Conservation (phyloP, 2,797 vertebrate species). For the Enteromius paludinosus region DNA sequence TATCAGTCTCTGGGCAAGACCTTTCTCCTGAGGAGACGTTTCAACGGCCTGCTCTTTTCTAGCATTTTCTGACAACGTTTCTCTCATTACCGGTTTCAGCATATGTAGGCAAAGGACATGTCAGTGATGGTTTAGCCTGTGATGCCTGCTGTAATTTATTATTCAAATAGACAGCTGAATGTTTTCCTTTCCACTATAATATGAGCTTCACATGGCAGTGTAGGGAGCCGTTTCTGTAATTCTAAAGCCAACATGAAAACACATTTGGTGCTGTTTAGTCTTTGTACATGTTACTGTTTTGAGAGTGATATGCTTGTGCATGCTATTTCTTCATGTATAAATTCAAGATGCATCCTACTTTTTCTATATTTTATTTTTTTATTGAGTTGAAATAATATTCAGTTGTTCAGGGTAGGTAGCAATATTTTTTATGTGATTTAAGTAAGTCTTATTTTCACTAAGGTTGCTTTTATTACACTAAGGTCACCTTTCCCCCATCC, state of each 20-base stretch:
- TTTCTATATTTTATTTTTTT: not conserved
- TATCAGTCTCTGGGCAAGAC: constrained; percentile 78
- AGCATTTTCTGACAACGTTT: constrained; percentile 60
- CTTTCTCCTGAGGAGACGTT: constrained; percentile 71
- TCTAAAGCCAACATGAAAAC: not conserved
- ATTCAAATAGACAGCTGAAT: constrained; percentile 18
- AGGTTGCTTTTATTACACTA: not conserved
- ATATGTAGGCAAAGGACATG: constrained; percentile 30
- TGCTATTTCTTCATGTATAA: not conserved
- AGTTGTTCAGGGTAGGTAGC: not conserved
- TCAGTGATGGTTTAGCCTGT: constrained; percentile 40
- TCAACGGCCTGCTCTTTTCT: constrained; percentile 69
- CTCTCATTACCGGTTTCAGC: constrained; percentile 64
- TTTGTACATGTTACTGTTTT: not conserved
- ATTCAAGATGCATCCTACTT: not conserved
- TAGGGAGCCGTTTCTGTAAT: not conserved
- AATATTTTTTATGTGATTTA: not conserved
- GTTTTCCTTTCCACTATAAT: not conserved
- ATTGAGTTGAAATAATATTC: not conserved
- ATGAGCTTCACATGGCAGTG: not conserved
- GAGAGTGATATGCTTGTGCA: not conserved
- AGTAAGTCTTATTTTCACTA: not conserved
- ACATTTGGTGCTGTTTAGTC: not conserved
- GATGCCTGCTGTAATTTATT: constrained; percentile 33
- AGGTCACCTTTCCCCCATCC: too few relatives aligned